Base-by-base conservation (phyloP, 1,140 invertebrate species). In the Heliconius himera region DNA sequence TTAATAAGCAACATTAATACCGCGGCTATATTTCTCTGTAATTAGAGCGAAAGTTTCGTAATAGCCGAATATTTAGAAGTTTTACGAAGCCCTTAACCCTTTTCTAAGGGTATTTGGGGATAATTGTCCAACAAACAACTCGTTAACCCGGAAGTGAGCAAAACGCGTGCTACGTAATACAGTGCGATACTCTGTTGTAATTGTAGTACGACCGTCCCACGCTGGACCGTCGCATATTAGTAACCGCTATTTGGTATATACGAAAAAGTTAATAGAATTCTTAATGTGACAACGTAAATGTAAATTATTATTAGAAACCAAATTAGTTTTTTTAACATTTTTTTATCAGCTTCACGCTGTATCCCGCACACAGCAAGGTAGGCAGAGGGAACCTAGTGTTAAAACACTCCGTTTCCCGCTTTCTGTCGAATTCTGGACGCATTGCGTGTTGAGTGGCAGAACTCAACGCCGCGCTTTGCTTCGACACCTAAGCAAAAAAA, bases 81-180 rank as follows among this genome's bases (percentile, higher is more conserved):
- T 70, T 72, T 22, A 75, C 9, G 33, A 49, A 72, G 70, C 46
- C 6, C 1, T 51, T 76, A 60, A 75, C 54, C 74, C 51, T 75
- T 33, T 76, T 54, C 38, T 22, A 38, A 20, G 60, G 51, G 26
- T 20, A 66, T 36, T 51, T 16, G 8, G 36, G 8, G 8, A n/a
- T 73, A 76, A 76, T 22, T 76, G 56, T 29, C 33, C 8, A 16
- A 75, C 54, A 66, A 75, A 75, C 74, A 74, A 54, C 73, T 60
- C 51, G 29, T 75, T 56, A 75, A 41, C 36, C 29, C 29, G n/a
- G 8, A 60, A 66, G 54, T n/a, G 3, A n/a, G 22, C 8, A 66
- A 66, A 66, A 8, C 8, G n/a, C 54, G 54, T 8, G 54, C 54
- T 22, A 56, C n/a, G 18, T 56, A 56, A 29, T 66, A 66, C 9